Percentiles rank a stretch among this genome's conserved stretches.
phyloP scores from a whole-genome alignment of 2,888 invertebrate genomes.

The Amphimallon solstitiale region DNA sequence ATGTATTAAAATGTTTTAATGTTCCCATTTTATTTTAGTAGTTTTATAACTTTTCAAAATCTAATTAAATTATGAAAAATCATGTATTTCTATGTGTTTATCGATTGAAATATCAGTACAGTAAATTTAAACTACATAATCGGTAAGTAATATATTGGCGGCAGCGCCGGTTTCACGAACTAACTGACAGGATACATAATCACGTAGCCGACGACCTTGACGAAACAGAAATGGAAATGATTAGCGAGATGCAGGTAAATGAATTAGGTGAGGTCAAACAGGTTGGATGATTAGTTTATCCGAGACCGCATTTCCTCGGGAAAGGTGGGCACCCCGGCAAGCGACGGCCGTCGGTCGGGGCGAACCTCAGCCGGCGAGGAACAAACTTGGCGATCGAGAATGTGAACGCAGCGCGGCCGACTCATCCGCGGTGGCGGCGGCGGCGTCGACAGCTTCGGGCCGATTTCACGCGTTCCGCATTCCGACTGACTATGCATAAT shows the following conservation, averaged over 20 bases:
- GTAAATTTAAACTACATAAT: too few species aligned
- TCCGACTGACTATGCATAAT: conserved; percentile 41
- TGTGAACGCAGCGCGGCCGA: conserved; percentile 39
- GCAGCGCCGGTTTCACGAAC: too few species aligned
- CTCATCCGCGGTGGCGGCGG: conserved; percentile 44
- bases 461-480: conserved; percentile 42
- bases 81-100: too few species aligned
- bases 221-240: conserved; percentile 41
- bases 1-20: too few species aligned
- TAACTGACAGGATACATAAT: background rate
- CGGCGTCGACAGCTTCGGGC: conserved; percentile 35
- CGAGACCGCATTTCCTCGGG: conserved; percentile 59
- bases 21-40: too few species aligned
- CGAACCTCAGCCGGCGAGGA: conserved; percentile 33
- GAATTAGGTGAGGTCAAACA: conserved; percentile 63
- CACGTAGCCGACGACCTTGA: conserved; percentile 32
- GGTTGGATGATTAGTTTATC: conserved; percentile 62
- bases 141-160: too few species aligned
- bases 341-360: conserved; percentile 39
- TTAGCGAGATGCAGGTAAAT: conserved; percentile 58
- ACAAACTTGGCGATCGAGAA: conserved; percentile 40
- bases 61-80: too few species aligned
- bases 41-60: too few species aligned
- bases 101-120: too few species aligned
- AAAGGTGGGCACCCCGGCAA: conserved; percentile 42